phyloP scores from a whole-genome alignment of 35 echinoderm and acorn worm species.

The Apostichopus californicus region DNA sequence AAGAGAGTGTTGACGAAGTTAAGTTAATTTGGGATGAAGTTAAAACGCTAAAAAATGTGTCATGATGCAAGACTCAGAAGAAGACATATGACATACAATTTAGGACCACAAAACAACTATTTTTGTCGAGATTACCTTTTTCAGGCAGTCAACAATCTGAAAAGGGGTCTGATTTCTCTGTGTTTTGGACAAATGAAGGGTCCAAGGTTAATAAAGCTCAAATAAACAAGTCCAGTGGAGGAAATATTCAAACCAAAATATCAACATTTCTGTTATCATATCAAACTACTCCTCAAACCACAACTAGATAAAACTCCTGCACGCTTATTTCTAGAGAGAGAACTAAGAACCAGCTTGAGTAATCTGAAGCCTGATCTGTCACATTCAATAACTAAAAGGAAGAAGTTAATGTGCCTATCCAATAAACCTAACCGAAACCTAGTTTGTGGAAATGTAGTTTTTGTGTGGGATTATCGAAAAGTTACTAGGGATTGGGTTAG shows the following conservation, averaged over 20 bases:
- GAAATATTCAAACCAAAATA: not conserved
- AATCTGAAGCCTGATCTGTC: not conserved
- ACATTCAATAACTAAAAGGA: not conserved
- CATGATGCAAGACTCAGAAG: slow-evolving; percentile 10
- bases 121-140: not conserved
- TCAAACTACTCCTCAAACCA: slow-evolving; percentile 6
- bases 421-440: not conserved
- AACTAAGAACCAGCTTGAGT: slow-evolving; percentile 14
- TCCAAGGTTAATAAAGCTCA: not conserved
- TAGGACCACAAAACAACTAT: not conserved
- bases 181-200: slow-evolving; percentile 31
- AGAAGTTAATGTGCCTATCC: not conserved
- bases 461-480: not conserved
- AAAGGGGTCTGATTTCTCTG: not conserved
- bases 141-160: too few relatives aligned
- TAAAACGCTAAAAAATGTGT: slow-evolving; percentile 43
- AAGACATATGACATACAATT: not conserved
- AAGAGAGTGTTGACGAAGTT: slow-evolving; percentile 31
- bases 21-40: slow-evolving; percentile 23
- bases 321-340: slow-evolving; percentile 2
- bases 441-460: not conserved
- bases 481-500: not conserved
- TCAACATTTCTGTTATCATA: not conserved
- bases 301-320: slow-evolving; percentile 24
- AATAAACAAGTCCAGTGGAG: not conserved